Base-by-base conservation (phyloP, 92 coral and sea anemone genomes). In the Palythoa caribaeorum region DNA sequence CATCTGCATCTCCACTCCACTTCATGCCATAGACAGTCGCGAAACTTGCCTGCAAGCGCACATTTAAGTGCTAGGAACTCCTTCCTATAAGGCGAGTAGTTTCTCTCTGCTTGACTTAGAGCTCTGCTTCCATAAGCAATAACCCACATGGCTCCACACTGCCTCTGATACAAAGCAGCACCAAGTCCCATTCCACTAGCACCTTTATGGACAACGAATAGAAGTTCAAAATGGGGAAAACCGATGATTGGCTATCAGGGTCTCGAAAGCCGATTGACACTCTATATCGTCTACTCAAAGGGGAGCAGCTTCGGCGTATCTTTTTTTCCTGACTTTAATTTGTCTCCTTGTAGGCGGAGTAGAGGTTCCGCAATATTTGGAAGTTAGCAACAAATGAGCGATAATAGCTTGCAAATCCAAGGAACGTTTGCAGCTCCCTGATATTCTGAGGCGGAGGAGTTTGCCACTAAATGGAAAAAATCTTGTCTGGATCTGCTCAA, bases 391-490 rank as follows among this genome's bases (percentile, higher is more conserved):
- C 88, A 69, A 90, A 87, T 53, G 90, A 55, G 9, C 90, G 84
- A 35, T 90, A 90, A 84, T 90, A 86, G 5, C 90, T 88, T 14
- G 88, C 78, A 68, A 86, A 80, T 19, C 90, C 90, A 39, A 90
- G 93, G 68, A 79, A 90, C 28, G 68, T 57, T 37, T 73, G 90
- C 16, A 86, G 78, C 13, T 90, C 83, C 55, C 73, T 68, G 16
- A 12, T 11, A 14, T 73, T 80, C 55, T 54, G 19, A 4, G 90
- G 84, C 5, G 71, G 71, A 21, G 15, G 71, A 4, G 5, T 54
- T 54, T 57, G 80, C 3, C 15, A 15, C 62, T 55, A 11, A 3
- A 55, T 15, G 9, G 2, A 11, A 2, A 15, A 2, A 15, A 55
- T 11, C 15, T 55, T 55, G 17, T 55, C 17, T 44, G 50, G 50